Evolutionary conservation across 2,797 vertebrate genomes (phyloP).

Genomic region (Lepilemur ruficaudatus): DNA sequence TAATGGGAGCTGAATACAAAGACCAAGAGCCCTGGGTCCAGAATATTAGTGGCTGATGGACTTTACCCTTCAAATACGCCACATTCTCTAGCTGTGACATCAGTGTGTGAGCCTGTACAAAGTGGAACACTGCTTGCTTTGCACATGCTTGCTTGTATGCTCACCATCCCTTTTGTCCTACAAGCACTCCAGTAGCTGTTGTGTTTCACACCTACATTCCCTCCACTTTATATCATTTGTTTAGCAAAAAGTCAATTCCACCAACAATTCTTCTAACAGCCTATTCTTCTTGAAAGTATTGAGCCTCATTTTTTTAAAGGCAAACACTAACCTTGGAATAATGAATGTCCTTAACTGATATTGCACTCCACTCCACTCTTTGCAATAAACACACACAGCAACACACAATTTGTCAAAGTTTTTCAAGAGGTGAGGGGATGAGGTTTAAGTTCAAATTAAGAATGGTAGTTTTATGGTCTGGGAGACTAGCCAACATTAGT

Average conservation of each 20-base stretch:
- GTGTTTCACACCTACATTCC: conserved; percentile 21
- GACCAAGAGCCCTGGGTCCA: background rate
- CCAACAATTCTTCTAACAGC: background rate
- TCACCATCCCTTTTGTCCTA: conserved; percentile 38
- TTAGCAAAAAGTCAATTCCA: conserved; percentile 14
- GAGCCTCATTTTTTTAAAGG: conserved; percentile 40
- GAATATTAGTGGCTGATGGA: background rate
- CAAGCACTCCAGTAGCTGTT: conserved; percentile 18
- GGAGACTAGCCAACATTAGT: background rate
- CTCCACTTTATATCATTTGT: conserved; percentile 28
- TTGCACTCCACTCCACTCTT: background rate
- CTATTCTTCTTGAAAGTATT: background rate
- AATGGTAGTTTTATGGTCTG: conserved; percentile 60
- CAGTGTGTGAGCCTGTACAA: conserved; percentile 10
- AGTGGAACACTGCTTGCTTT: conserved; percentile 21
- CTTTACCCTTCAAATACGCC: conserved; percentile 9
- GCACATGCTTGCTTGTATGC: background rate
- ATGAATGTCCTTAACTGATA: conserved; percentile 47
- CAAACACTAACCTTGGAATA: conserved; percentile 32
- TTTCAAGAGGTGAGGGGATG: conserved; percentile 45
- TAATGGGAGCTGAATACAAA: background rate
- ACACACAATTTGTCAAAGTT: conserved; percentile 60
- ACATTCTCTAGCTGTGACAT: conserved; percentile 23
- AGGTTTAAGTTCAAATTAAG: conserved; percentile 43
- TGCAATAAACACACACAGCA: conserved; percentile 45